A percentile compares a stretch with the other conserved stretches of the same genome.
These are phyloP conservation scores for Nebria brevicollis DNA, from an alignment of 2,888 invertebrate genomes.

Conservation along the genomic window DNA sequence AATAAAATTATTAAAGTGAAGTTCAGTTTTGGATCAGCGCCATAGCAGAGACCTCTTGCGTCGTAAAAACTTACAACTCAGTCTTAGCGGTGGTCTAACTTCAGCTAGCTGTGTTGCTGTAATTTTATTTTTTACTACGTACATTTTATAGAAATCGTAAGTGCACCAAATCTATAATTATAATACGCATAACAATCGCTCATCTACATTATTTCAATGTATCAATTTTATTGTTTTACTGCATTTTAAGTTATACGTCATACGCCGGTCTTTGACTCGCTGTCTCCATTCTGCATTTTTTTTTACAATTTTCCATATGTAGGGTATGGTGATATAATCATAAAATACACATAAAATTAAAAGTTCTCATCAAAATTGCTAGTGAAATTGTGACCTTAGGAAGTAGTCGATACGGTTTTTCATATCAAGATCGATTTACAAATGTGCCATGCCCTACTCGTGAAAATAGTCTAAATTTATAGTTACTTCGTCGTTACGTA, in stretches of 20 bases:
- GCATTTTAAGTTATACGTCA: slow-evolving; percentile 15
- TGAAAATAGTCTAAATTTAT: slow-evolving; percentile 45
- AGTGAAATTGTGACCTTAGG: slow-evolving; percentile 33
- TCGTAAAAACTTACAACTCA: slow-evolving; percentile 21
- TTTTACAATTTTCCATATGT: slow-evolving; percentile 6
- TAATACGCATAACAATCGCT: neutral
- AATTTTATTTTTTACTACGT: slow-evolving; percentile 42
- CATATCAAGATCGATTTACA: slow-evolving; percentile 43
- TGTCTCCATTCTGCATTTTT: slow-evolving; percentile 17
- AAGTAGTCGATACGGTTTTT: slow-evolving; percentile 38
- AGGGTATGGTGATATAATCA: neutral
- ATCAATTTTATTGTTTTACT: neutral
- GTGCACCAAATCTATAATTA: neutral
- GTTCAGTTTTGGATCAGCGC: slow-evolving; percentile 33
- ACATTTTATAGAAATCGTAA: slow-evolving; percentile 44
- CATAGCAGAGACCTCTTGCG: slow-evolving; percentile 29
- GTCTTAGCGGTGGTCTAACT: slow-evolving; percentile 39
- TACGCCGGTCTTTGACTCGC: slow-evolving; percentile 39
- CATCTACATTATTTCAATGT: neutral
- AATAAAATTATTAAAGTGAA: slow-evolving; percentile 22
- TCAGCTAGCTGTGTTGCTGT: slow-evolving; percentile 29
- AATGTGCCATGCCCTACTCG: slow-evolving; percentile 42
- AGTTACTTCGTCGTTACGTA: slow-evolving; percentile 38
- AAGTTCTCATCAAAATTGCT: neutral
- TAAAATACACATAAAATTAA: slow-evolving; percentile 11